Evolutionary conservation across 2,113 vertebrate species (phyloP).

Genomic region (Marmota flaviventris): DNA sequence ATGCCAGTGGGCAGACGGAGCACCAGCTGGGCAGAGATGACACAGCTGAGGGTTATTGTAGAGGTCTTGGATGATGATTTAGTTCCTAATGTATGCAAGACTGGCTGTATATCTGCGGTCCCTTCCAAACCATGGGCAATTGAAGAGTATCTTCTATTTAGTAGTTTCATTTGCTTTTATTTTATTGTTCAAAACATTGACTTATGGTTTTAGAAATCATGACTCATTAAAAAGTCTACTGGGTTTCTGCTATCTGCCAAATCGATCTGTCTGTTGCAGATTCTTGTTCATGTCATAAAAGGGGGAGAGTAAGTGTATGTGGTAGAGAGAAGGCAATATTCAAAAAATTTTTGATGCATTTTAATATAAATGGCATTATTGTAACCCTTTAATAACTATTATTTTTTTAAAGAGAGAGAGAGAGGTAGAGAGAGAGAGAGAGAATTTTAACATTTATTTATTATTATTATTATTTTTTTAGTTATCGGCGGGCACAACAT

Average conservation of each 20-base stretch:
- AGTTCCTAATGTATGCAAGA: background rate
- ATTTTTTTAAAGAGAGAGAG: background rate
- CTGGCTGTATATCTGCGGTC: background rate
- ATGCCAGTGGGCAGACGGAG: conserved; percentile 37
- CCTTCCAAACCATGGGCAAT: background rate
- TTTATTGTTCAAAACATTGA: conserved; percentile 48
- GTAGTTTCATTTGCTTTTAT: conserved; percentile 29
- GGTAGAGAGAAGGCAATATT: background rate
- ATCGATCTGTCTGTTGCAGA: background rate
- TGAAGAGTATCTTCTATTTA: background rate
- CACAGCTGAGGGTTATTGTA: conserved; percentile 50
- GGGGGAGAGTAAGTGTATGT: background rate
- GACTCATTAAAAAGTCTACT: conserved; percentile 18
- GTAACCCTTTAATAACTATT: background rate
- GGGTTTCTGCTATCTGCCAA: background rate
- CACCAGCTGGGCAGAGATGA: conserved; percentile 62
- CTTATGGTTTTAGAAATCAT: conserved; percentile 56
- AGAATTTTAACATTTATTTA: no score
- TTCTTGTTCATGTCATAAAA: conserved; percentile 29
- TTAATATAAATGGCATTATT: conserved; percentile 5
- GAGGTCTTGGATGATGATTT: background rate
- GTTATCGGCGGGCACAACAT: no score
- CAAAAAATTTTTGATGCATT: conserved; percentile 31
- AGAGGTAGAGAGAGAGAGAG: no score
- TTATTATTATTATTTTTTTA: no score